These are phyloP conservation scores for Spicauda simplicius DNA, from an alignment of 2,888 invertebrate species.

Conservation along the genomic window DNA sequence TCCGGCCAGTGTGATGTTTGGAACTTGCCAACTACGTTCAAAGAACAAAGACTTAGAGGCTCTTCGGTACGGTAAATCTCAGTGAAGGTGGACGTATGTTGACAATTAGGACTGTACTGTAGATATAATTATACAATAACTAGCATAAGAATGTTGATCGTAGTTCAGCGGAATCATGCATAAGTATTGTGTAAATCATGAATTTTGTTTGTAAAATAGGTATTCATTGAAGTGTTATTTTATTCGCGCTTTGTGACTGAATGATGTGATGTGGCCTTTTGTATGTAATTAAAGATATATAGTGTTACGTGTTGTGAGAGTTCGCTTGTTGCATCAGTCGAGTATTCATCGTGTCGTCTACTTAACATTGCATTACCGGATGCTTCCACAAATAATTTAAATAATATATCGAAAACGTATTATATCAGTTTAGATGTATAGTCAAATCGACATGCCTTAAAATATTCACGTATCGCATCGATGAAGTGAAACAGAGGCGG, in stretches of 20 bases:
- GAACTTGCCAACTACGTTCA: conserved; percentile 66
- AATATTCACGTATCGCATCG: conserved; percentile 50
- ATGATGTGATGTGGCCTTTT: conserved; percentile 85
- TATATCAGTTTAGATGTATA: conserved; percentile 72
- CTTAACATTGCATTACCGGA: conserved; percentile 63
- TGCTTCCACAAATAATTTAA: conserved; percentile 69
- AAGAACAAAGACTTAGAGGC: conserved; percentile 59
- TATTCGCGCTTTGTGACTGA: conserved; percentile 83
- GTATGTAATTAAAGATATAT: conserved; percentile 70
- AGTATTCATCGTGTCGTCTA: conserved; percentile 63
- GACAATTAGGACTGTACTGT: conserved; percentile 55
- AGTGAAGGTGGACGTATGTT: conserved; percentile 61
- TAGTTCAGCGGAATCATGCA: conserved; percentile 50
- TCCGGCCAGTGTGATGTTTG: conserved; percentile 53
- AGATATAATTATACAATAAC: conserved; percentile 68
- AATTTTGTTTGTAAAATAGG: conserved; percentile 63
- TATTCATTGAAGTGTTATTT: conserved; percentile 63
- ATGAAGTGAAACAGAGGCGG: conserved; percentile 40
- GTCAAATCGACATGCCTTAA: conserved; percentile 63
- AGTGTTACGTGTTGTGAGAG: conserved; percentile 69
- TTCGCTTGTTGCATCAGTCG: conserved; percentile 73
- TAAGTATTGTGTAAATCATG: conserved; percentile 45
- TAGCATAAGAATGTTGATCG: conserved; percentile 63
- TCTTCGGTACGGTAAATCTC: conserved; percentile 60
- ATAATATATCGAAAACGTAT: conserved; percentile 60